These are phyloP conservation scores for Pandemis cinnamomeana DNA, from an alignment of 2,888 invertebrate species.

Conservation along the genomic window DNA sequence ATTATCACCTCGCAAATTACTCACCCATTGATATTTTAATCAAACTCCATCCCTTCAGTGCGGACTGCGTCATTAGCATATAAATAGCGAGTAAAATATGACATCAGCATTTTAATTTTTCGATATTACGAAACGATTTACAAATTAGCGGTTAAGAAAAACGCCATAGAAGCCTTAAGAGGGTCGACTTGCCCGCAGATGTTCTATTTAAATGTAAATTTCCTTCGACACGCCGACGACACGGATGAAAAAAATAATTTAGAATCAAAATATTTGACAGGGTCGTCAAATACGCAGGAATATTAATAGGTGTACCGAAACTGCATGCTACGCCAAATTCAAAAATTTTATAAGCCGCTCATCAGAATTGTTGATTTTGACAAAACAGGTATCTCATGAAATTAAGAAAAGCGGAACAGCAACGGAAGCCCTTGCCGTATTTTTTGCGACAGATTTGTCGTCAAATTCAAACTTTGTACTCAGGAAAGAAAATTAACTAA, in stretches of 20 bases:
- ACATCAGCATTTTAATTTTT: conserved; percentile 85
- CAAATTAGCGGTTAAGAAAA: conserved; percentile 84
- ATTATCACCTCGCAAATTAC: conserved; percentile 68
- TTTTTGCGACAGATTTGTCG: conserved; percentile 42
- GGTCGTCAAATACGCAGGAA: conserved; percentile 52
- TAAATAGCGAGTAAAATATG: conserved; percentile 82
- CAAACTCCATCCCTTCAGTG: conserved; percentile 63
- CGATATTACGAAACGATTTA: conserved; percentile 83
- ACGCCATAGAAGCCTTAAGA: conserved; percentile 75
- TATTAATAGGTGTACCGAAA: conserved; percentile 40
- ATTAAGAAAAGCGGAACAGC: conserved; percentile 28
- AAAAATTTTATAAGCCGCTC: conserved; percentile 32
- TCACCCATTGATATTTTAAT: conserved; percentile 83
- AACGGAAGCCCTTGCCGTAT: conserved; percentile 45
- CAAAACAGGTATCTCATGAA: conserved; percentile 34
- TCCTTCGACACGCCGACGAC: conserved; percentile 72
- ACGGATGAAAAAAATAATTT: conserved; percentile 78
- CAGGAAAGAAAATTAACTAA: conserved; percentile 70
- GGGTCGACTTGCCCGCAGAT: conserved; percentile 81
- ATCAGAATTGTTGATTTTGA: conserved; percentile 40
- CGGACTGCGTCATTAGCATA: conserved; percentile 76
- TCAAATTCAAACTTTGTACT: conserved; percentile 50
- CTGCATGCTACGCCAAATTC: conserved; percentile 33
- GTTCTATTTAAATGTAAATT: conserved; percentile 85
- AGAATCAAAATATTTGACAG: conserved; percentile 74